Base-by-base conservation (phyloP, 2,888 invertebrate species). In the Yponomeuta plumbellus region DNA sequence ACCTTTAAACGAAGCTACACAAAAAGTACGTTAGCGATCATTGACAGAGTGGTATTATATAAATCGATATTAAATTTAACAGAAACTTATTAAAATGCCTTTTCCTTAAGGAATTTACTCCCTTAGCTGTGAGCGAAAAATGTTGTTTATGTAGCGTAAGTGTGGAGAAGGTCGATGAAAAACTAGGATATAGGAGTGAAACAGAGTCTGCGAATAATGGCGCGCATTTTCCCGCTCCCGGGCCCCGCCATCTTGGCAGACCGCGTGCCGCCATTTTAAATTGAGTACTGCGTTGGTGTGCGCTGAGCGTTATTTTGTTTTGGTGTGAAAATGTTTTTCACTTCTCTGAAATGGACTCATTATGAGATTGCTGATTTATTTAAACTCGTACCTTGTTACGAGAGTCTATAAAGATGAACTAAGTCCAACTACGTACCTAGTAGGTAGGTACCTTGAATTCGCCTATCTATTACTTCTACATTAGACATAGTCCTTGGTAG, bases 251-350 rank as follows among this genome's bases (percentile, higher is more conserved):
- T 88, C 82, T 88, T 87, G 81, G 80, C 79, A 91, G 91, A 91
- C 91, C 82, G 91, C 90, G 84, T 90, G 91, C 86, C 91, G 91
- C 91, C 89, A 86, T 86, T 84, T 80, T 81, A 75, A 82, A 83
- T 84, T 77, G 81, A 63, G 34, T 59, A 11, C 13, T 59, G 65
- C 65, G 65, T 20, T 17, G 20, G 44, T 44, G 44, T 22, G 64
- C 52, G 11, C 44, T 26, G 64, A 62, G 26, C 44, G 44, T 44
- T 20, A 63, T 63, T 63, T 22, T 17, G 22, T 40, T 20, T 63
- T 44, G 22, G 63, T 63, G 63, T 63, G 26, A 61, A 63, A 63
- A 63, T 63, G 23, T 44, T 22, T 63, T 40, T 20, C 21, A 21
- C 21, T 63, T 40, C 62, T 44, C 44, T 34, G 61, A n/a, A 34